A percentile compares a stretch with the other conserved stretches of the same genome.
Evolutionary conservation across 1,140 invertebrate species (phyloP).

Genomic region (Tribolium castaneum): DNA sequence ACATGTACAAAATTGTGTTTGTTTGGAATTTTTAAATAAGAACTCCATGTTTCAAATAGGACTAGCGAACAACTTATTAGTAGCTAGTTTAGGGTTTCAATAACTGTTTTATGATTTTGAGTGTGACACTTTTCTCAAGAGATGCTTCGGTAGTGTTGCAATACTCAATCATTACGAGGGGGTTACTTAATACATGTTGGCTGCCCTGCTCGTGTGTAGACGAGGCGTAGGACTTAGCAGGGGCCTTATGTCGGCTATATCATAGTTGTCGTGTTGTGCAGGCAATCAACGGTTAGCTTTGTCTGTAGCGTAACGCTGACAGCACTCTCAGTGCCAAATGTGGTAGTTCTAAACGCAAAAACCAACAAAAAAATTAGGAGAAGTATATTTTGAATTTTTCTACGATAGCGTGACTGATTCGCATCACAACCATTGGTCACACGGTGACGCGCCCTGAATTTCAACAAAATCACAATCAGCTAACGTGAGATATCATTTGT

Average conservation of each 20-base stretch:
- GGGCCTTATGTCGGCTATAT: conserved; percentile 60
- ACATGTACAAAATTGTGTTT: conserved; percentile 46
- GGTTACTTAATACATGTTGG: conserved; percentile 45
- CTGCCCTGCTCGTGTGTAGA: conserved; percentile 41
- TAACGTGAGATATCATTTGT: conserved; percentile 56
- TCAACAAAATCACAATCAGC: conserved; percentile 55
- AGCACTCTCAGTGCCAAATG: conserved; percentile 50
- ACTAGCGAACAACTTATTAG: neutral
- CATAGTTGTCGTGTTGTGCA: conserved; percentile 61
- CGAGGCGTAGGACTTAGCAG: conserved; percentile 56
- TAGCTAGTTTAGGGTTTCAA: conserved; percentile 28
- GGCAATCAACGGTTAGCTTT: conserved; percentile 60
- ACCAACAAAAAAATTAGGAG: conserved; percentile 38
- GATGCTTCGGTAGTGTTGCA: conserved; percentile 42
- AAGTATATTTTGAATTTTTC: conserved; percentile 52
- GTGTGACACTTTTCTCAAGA: conserved; percentile 29
- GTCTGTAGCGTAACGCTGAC: conserved; percentile 52
- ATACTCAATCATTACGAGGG: conserved; percentile 48
- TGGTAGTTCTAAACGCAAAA: conserved; percentile 49
- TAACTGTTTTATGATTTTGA: conserved; percentile 35
- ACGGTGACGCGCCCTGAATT: conserved; percentile 51
- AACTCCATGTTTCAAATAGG: conserved; percentile 16
- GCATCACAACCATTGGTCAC: conserved; percentile 34
- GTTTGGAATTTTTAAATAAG: conserved; percentile 20
- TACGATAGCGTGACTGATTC: conserved; percentile 55